These are phyloP conservation scores for Bambusicola thoracicus DNA, from an alignment of 2,113 vertebrate species.

Conservation along the genomic window DNA sequence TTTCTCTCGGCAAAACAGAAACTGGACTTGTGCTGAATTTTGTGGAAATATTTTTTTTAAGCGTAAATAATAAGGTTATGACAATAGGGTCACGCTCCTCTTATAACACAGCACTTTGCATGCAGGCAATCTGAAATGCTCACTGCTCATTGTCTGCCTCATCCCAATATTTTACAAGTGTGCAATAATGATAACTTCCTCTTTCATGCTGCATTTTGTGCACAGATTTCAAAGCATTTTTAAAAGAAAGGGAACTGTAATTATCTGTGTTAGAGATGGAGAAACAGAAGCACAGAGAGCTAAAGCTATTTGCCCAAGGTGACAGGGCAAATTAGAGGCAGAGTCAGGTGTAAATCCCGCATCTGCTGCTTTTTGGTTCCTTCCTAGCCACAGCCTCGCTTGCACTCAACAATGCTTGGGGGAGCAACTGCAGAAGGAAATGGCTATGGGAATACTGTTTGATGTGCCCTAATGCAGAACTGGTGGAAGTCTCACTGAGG, in stretches of 20 bases:
- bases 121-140: not conserved
- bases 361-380: not conserved
- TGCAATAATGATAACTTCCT: slow-evolving; percentile 25
- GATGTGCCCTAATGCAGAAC: not conserved
- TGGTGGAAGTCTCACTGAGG: not conserved
- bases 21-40: not conserved
- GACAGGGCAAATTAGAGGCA: slow-evolving; percentile 48
- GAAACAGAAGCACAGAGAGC: slow-evolving; percentile 6
- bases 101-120: not conserved
- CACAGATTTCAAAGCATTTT: slow-evolving; percentile 48
- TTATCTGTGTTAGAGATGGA: slow-evolving; percentile 27
- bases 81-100: not conserved
- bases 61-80: not conserved
- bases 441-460: not conserved
- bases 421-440: not conserved
- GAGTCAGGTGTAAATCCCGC: not conserved
- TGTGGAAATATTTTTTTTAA: not conserved
- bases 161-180: slow-evolving; percentile 29
- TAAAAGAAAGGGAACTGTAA: slow-evolving; percentile 41
- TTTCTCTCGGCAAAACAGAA: slow-evolving; percentile 33
- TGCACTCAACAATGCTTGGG: not conserved
- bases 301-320: slow-evolving; percentile 48
- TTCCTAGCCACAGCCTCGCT: not conserved
- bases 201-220: not conserved
- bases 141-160: not conserved